These are phyloP conservation scores for Drosophila truncata DNA, from an alignment of 1,140 invertebrate species.

Conservation along the genomic window DNA sequence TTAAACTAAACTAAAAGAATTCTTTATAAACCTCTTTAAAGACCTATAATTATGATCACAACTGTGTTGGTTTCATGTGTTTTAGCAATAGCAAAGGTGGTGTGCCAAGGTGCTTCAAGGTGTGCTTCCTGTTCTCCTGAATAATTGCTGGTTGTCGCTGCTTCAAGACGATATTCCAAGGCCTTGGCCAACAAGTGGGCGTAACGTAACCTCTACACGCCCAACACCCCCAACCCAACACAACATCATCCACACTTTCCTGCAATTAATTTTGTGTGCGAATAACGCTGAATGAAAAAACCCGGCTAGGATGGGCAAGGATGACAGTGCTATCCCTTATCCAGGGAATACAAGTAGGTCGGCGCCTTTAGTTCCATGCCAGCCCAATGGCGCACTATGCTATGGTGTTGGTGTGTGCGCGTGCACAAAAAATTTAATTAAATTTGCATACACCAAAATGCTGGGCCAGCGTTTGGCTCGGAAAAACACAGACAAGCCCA, in stretches of 20 bases:
- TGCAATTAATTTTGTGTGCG: slow-evolving; percentile 58
- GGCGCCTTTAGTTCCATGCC: slow-evolving; percentile 4
- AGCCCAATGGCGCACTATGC: slow-evolving; percentile 11
- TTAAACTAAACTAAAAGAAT: background rate
- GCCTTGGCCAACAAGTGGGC: slow-evolving; percentile 65
- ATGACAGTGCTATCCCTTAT: slow-evolving; percentile 37
- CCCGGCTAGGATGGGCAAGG: slow-evolving; percentile 8
- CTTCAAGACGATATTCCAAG: slow-evolving; percentile 32
- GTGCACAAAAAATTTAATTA: slow-evolving; percentile 61
- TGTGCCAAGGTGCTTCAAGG: background rate
- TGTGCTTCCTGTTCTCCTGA: slow-evolving; percentile 24
- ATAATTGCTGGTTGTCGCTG: slow-evolving; percentile 58
- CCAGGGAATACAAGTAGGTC: slow-evolving; percentile 62
- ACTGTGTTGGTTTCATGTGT: slow-evolving; percentile 5
- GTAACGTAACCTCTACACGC: slow-evolving; percentile 12
- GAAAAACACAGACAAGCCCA: slow-evolving; percentile 30
- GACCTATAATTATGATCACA: background rate
- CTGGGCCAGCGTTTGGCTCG: slow-evolving; percentile 39
- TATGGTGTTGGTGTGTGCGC: no score
- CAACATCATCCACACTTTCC: slow-evolving; percentile 16
- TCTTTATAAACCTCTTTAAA: background rate
- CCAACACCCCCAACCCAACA: background rate
- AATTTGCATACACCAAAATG: slow-evolving; percentile 60
- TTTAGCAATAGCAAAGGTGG: background rate
- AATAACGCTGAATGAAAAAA: slow-evolving; percentile 24